Base-by-base conservation (phyloP, 2,888 invertebrate genomes). In the Rhaphigaster nebulosa region DNA sequence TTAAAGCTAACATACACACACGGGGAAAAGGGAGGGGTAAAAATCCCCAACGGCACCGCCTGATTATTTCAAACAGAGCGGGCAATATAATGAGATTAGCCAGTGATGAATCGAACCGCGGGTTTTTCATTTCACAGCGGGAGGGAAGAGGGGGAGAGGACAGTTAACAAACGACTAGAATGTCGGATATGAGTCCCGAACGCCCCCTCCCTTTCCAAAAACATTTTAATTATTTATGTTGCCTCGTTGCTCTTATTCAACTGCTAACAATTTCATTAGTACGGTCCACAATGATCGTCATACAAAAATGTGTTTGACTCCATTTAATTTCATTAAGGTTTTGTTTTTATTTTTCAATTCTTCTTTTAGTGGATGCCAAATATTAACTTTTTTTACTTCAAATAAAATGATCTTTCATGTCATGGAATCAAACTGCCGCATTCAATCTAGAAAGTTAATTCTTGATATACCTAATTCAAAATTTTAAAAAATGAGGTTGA, bases 21-120 rank as follows among this genome's bases (percentile, higher is more conserved):
- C 6, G 38, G 34, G 41, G 89, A n/a, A n/a, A n/a, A n/a, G 89
- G 38, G 76, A 8, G n/a, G n/a, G n/a, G 34, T 29, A 54, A 54
- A 88, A 88, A 88, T 54, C 87, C 52, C 87, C 87, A 20, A 41
- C 56, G 26, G 41, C 84, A 84, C 87, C 34, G 87, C 23, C 45
- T 84, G 84, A 84, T 84, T 84, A 84, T 84, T 84, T 84, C 84
- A 84, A 84, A 84, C 84, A 84, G 45, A 84, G 84, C 84, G 84
- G 84, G n/a, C 45, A 84, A 84, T 84, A 84, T 90, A 90, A 90
- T 90, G 90, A 90, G 90, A 90, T 90, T 87, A 90, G 89, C 54
- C 56, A 26, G 50, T 90, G 90, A 90, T 90, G 90, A 87, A 90
- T 90, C 80, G 90, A 60, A 38, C 90, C 84, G 38, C 54, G 80